Conservation (phyloP, 2,797 vertebrate species). For the Enteromius argenteus region DNA sequence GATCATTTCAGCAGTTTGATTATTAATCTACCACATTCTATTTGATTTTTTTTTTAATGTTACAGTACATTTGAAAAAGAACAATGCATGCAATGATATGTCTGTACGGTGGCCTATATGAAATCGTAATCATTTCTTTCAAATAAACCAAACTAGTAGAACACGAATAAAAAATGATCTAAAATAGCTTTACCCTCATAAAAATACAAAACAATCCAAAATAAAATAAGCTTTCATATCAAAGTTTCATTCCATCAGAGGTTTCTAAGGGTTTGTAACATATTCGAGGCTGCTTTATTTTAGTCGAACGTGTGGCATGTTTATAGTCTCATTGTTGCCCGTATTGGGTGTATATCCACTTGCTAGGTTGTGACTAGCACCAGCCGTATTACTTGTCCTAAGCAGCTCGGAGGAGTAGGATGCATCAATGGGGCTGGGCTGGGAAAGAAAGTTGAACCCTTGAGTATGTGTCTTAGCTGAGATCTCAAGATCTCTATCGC, state of each 20-base stretch:
- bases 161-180: constrained; percentile 45
- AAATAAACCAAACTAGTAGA: constrained; percentile 71
- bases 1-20: constrained; percentile 58
- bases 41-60: constrained; percentile 39
- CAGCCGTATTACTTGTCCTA: constrained; percentile 81
- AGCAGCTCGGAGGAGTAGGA: constrained; percentile 85
- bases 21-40: constrained; percentile 56
- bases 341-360: constrained; percentile 70
- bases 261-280: constrained; percentile 21
- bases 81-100: constrained; percentile 88
- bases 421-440: constrained; percentile 76
- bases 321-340: constrained; percentile 85
- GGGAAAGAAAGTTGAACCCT: constrained; percentile 82
- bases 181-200: background rate
- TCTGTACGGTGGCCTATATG: constrained; percentile 80
- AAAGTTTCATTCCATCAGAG: constrained; percentile 39
- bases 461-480: constrained; percentile 70
- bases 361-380: constrained; percentile 82
- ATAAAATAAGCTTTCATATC: constrained; percentile 62
- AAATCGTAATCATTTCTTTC: constrained; percentile 76
- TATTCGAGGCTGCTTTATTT: constrained; percentile 79
- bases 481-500: constrained; percentile 88
- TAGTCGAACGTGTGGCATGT: constrained; percentile 89
- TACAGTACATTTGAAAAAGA: constrained; percentile 71
- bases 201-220: constrained; percentile 55